phyloP scores from a whole-genome alignment of 1,140 invertebrate genomes.

The Acromyrmex heyeri region DNA sequence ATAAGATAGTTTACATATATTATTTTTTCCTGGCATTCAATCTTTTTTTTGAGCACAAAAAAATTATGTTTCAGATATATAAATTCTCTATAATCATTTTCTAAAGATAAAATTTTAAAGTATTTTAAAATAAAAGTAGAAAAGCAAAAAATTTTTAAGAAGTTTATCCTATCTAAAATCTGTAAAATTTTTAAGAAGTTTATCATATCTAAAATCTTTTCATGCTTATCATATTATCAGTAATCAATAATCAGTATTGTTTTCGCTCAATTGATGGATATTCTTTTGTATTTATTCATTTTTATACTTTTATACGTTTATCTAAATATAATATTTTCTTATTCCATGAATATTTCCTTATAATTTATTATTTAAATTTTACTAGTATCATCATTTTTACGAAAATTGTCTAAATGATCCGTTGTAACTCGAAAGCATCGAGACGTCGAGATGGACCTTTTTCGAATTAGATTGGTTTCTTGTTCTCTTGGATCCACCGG shows the following conservation, averaged over 20 bases:
- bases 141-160: not conserved
- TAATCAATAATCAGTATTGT: not conserved
- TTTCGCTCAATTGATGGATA: not conserved
- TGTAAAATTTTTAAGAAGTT: not conserved
- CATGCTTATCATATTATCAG: not conserved
- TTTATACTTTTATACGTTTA: not conserved
- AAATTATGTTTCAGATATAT: not conserved
- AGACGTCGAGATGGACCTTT: constrained; percentile 2
- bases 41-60: not conserved
- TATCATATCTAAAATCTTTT: not conserved
- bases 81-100: not conserved
- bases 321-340: not conserved
- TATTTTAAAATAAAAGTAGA: not conserved
- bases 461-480: not conserved
- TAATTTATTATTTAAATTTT: not conserved
- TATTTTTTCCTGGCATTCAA: not conserved
- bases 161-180: not conserved
- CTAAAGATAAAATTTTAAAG: not conserved
- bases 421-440: constrained; percentile 9
- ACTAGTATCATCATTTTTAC: not conserved
- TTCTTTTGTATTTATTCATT: not conserved
- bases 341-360: not conserved
- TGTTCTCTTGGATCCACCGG: constrained; percentile 3
- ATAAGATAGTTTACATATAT: not conserved
- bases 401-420: not conserved